Conservation (phyloP, 2,797 vertebrate species). For the Halcyon badia region DNA sequence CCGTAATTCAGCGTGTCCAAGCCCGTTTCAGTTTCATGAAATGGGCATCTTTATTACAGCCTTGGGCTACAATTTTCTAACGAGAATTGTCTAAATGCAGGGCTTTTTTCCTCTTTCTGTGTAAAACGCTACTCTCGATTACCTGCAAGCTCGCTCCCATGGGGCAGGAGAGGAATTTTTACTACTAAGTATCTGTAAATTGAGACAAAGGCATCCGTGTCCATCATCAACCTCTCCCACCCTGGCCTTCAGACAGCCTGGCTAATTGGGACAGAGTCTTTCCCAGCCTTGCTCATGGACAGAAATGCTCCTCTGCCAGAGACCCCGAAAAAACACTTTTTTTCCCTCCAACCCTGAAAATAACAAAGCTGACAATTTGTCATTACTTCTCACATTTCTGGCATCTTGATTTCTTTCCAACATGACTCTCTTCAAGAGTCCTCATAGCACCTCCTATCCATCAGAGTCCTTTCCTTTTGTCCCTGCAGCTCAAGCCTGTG, state of each 20-base stretch:
- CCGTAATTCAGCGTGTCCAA: slow-evolving; percentile 71
- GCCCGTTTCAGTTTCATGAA: slow-evolving; percentile 64
- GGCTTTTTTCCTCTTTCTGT: background rate
- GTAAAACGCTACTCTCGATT: slow-evolving; percentile 50
- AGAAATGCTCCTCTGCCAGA: background rate
- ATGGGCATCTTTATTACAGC: slow-evolving; percentile 74
- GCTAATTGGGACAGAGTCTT: background rate
- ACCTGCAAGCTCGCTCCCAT: slow-evolving; percentile 11
- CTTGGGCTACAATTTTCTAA: slow-evolving; percentile 70
- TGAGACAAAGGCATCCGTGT: slow-evolving; percentile 9
- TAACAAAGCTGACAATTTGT: background rate
- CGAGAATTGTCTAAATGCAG: slow-evolving; percentile 54
- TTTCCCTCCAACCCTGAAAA: background rate
- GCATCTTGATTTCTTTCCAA: background rate
- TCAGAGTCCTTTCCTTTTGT: background rate
- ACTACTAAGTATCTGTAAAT: slow-evolving; percentile 4
- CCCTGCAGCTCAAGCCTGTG: background rate
- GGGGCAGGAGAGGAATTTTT: slow-evolving; percentile 42
- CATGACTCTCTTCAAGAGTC: background rate
- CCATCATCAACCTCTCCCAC: slow-evolving; percentile 15
- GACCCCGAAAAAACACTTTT: background rate
- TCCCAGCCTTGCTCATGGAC: background rate
- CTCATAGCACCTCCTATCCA: background rate
- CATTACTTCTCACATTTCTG: background rate
- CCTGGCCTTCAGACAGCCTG: background rate